Conservation (phyloP, 1,140 invertebrate species). For the Zaprionus nigranus region DNA sequence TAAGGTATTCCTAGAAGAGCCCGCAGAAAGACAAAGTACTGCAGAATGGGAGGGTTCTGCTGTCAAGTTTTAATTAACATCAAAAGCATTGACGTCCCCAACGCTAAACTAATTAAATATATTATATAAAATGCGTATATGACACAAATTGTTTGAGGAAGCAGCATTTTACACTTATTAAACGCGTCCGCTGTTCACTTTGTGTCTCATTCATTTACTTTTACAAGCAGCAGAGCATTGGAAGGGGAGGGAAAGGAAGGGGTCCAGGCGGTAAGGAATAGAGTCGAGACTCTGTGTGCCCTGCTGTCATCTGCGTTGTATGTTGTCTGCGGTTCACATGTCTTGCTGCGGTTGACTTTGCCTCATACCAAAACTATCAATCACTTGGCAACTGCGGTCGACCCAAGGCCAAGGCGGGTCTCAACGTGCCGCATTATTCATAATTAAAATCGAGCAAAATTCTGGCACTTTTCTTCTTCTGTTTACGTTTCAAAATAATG, state of each 20-base stretch:
- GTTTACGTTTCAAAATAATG: slow-evolving; percentile 14
- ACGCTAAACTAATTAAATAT: slow-evolving; percentile 61
- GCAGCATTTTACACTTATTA: slow-evolving; percentile 53
- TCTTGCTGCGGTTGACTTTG: slow-evolving; percentile 23
- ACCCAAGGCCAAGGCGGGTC: slow-evolving; percentile 17
- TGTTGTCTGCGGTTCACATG: slow-evolving; percentile 30
- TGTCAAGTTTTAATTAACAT: slow-evolving; percentile 50
- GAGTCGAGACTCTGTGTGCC: background rate
- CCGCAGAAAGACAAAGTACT: background rate
- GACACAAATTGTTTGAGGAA: slow-evolving; percentile 19
- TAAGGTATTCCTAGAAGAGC: slow-evolving; percentile 2
- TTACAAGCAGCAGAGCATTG: background rate
- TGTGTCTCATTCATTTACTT: slow-evolving; percentile 2
- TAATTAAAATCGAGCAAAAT: slow-evolving; percentile 76
- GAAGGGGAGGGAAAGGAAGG: too few species aligned
- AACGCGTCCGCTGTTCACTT: slow-evolving; percentile 21
- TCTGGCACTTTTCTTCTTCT: slow-evolving; percentile 5
- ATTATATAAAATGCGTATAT: slow-evolving; percentile 46
- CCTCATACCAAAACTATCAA: slow-evolving; percentile 61
- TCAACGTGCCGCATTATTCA: slow-evolving; percentile 59
- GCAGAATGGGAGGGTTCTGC: background rate
- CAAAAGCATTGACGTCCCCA: slow-evolving; percentile 44
- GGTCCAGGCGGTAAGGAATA: background rate
- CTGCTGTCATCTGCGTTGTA: slow-evolving; percentile 16
- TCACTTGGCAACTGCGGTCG: slow-evolving; percentile 60